Percentiles rank a stretch among this genome's conserved stretches.
Conservation (phyloP, 2,888 invertebrate species). For the Lypha dubia region DNA sequence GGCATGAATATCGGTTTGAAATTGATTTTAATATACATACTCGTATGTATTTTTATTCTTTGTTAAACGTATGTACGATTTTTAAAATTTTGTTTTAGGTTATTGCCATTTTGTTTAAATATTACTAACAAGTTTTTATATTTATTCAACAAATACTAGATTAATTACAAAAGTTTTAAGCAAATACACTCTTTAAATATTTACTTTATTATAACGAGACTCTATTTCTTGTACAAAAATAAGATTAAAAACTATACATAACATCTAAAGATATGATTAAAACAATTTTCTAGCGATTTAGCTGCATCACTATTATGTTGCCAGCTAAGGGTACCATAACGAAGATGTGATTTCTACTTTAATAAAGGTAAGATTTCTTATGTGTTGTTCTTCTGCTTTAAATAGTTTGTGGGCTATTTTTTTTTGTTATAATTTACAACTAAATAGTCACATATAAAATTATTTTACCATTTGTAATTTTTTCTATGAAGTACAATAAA, state of each 20-base stretch:
- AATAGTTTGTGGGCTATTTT: conserved; percentile 21
- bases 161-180: conserved; percentile 52
- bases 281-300: not conserved
- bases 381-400: not conserved
- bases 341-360: conserved; percentile 15
- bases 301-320: conserved; percentile 1
- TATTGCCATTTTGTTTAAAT: not conserved
- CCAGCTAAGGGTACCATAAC: not conserved
- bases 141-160: conserved; percentile 51
- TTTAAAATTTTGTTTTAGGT: too few species aligned
- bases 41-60: too few species aligned
- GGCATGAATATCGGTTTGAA: too few species aligned
- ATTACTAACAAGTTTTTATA: not conserved
- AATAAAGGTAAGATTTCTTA: conserved; percentile 36
- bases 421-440: conserved; percentile 48
- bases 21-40: too few species aligned
- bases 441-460: not conserved
- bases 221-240: conserved; percentile 13
- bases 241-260: not conserved
- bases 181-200: conserved; percentile 38
- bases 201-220: conserved; percentile 8
- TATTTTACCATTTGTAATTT: conserved; percentile 26
- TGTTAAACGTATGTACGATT: too few species aligned
- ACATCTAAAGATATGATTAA: conserved; percentile 51
- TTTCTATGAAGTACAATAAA: conserved; percentile 12